phyloP scores from a whole-genome alignment of 2,113 vertebrate genomes.

The Pogona vitticeps region DNA sequence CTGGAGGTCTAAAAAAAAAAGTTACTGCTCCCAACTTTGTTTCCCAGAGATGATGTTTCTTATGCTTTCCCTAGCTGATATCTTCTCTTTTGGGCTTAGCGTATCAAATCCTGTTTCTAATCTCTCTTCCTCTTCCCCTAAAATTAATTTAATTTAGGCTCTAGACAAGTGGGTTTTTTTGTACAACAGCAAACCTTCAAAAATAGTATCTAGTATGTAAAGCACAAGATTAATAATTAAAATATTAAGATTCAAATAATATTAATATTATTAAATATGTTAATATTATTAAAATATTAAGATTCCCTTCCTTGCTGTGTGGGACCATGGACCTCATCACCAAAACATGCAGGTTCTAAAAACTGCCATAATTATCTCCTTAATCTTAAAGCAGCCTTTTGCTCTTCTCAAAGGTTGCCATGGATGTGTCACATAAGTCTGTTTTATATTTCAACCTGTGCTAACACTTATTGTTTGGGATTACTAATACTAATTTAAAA shows the following conservation, averaged over 20 bases:
- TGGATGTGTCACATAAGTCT: neutral
- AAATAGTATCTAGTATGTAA: neutral
- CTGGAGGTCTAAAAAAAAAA: no score
- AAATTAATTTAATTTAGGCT: neutral
- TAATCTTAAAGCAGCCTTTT: neutral
- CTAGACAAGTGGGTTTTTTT: no score
- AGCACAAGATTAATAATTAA: neutral
- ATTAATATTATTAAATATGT: neutral
- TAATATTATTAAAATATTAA: neutral
- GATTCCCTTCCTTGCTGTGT: neutral
- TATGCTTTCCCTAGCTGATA: neutral
- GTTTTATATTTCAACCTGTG: neutral
- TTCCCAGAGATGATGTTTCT: neutral
- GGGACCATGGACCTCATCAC: neutral
- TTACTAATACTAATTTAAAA: neutral
- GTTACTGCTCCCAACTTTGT: neutral
- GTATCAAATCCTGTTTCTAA: neutral
- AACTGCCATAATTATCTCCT: neutral
- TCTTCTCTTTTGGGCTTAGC: neutral
- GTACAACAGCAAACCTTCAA: neutral
- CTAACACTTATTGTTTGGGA: neutral
- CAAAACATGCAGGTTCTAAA: neutral
- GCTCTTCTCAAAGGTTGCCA: neutral
- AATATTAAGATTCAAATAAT: no score
- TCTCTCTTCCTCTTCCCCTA: conserved; percentile 6